Evolutionary conservation across 2,797 vertebrate genomes (phyloP), one percentile per base, ranked within the genome.

Genomic region (Halcyon chelicuti): DNA sequence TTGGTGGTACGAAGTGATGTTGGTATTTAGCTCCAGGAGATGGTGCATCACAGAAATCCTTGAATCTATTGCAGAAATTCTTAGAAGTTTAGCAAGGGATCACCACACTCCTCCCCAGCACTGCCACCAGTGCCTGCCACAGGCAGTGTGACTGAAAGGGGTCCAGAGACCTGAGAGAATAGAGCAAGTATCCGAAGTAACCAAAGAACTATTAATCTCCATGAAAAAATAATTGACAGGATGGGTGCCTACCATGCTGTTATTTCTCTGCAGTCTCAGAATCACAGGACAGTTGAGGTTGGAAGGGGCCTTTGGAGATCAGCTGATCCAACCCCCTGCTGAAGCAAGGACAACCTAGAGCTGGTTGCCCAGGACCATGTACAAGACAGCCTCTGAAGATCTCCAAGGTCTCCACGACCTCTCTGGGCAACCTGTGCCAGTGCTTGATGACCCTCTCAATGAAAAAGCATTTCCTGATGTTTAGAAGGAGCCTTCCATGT

Each of bases 121-220:
- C 0, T 6, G 8, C n/a, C 31, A 28, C 7, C 1, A 0, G 12
- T 5, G 21, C 37, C 54, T 75, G 44, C 54, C 19, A 8, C 26
- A 19, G 23, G 42, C 12, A 37, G 16, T 4, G 1, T 3, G 65
- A 12, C 61, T 0, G 0, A 63, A 77, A 54, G 16, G 21, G 77
- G 49, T 3, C 33, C 49, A 21, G 20, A 62, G 5, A 55, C 20
- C 1, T 19, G 18, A 35, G n/a, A 16, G 61, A 44, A 35, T 1
- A 35, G 25, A 12, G 33, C 2, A 3, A 1, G 9, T 15, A 7
- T n/a, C 15, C n/a, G 23, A n/a, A 79, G 23, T 39, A 57, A 72
- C 18, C 12, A 22, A 57, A 74, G 28, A 67, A 35, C 9, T 55
- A 3, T 15, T 52, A 8, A 18, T n/a, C 31, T 52, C 22, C 13